phyloP scores from a whole-genome alignment of 2,888 invertebrate species.

The Cabera pusaria region DNA sequence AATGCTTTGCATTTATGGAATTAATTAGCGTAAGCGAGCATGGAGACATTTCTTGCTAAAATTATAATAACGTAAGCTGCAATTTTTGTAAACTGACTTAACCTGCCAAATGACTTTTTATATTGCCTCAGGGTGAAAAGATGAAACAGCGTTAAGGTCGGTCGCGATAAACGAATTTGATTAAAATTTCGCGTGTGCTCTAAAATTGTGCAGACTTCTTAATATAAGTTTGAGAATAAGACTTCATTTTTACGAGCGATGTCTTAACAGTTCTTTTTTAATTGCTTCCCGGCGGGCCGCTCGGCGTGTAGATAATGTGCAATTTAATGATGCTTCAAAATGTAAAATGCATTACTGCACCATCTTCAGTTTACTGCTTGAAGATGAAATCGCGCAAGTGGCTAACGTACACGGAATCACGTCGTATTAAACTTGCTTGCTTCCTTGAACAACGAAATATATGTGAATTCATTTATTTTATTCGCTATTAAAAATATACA shows the following conservation, averaged over 20 bases:
- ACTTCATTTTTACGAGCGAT: conserved; percentile 73
- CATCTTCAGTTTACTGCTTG: conserved; percentile 69
- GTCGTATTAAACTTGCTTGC: too few species aligned
- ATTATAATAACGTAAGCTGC: too few species aligned
- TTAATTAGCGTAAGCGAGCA: too few species aligned
- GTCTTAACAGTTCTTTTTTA: conserved; percentile 79
- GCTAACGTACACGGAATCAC: conserved; percentile 38
- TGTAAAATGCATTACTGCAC: conserved; percentile 79
- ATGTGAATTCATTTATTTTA: too few species aligned
- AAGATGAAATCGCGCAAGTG: conserved; percentile 49
- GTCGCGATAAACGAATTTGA: conserved; percentile 54
- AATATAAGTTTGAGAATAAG: conserved; percentile 77
- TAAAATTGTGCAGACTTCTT: conserved; percentile 70
- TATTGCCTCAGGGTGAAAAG: conserved; percentile 33
- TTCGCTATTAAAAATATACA: too few species aligned
- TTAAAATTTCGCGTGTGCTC: conserved; percentile 59
- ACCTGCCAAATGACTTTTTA: conserved; percentile 30
- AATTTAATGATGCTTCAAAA: conserved; percentile 80
- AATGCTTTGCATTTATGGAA: too few species aligned
- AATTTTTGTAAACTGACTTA: too few species aligned
- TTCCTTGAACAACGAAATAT: too few species aligned
- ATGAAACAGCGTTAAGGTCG: conserved; percentile 46
- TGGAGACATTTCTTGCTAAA: too few species aligned
- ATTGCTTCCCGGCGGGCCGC: conserved; percentile 71
- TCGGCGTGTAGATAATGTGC: conserved; percentile 72